Base-by-base conservation (phyloP, 2,888 invertebrate genomes). In the Cryptus viduatorius region DNA sequence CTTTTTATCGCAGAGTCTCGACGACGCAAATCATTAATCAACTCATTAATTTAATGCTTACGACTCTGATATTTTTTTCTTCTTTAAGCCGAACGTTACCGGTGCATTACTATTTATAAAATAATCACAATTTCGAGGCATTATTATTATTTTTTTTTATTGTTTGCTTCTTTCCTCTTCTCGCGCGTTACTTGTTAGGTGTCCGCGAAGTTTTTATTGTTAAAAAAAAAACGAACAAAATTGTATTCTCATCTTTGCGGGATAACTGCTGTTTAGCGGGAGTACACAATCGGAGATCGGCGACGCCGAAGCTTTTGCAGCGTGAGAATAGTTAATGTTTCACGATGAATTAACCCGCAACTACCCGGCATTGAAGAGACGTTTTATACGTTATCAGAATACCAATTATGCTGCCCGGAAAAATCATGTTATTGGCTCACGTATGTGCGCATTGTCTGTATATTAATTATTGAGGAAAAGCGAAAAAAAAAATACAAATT, bases 261-360 rank as follows among this genome's bases (percentile, higher is more conserved):
- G 61, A 82, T 68, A 37, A 73, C 68, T 61, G 68, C 78, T 78
- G 72, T 67, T 78, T 64, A 83, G 79, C 69, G 79, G 64, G 53
- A 61, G 67, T 42, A 61, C 67, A 72, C 48, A 75, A 79, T 46
- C 53, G 50, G 72, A 72, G 50, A 37, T 64, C 64, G 72, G 59
- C 80, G 24, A 53, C 69, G 46, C 73, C 65, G 78, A 65, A 64
- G 19, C 42, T 64, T 37, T 8, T 68, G 14, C 64, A 69, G 68
- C 53, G 31, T 79, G 46, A 71, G 53, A 76, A 24, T 16, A 53
- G 31, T 48, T 75, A 53, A 75, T 14, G 48, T 44, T 65, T 14
- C 14, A 29, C 48, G 37, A 44, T 24, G 37, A 71, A 71, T 44
- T 19, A 53, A 31, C 37, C 37, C 37, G 7, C 61, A 67, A 50